Evolutionary conservation across 2,888 invertebrate genomes (phyloP), one percentile per base, ranked within the genome.

Genomic region (Thecophora atra): DNA sequence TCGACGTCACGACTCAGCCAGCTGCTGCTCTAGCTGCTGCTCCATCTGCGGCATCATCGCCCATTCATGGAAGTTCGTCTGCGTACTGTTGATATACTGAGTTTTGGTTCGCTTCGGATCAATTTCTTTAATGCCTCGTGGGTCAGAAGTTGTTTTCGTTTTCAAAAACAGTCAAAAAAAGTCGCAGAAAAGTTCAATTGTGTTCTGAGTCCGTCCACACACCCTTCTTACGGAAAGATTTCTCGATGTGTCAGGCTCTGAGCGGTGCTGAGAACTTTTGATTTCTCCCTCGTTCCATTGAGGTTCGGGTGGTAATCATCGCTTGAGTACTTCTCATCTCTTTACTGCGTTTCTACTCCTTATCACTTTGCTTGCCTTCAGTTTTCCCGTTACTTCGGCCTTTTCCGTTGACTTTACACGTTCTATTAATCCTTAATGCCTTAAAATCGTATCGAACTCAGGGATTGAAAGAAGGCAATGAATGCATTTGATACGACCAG

Each of bases 11-110:
- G 58, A 15, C 8, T 42, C 42, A 8, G 15, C 19, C 56, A 15
- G 0, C n/a, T 60, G 44, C 44, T n/a, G n/a, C n/a, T n/a, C n/a
- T n/a, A n/a, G n/a, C n/a, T n/a, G n/a, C n/a, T 26, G 58, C 26
- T n/a, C 42, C 28, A 44, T 58, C n/a, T 24, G 19, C 37, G 11
- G 58, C 42, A 19, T 67, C 24, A 11, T n/a, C n/a, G n/a, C n/a
- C n/a, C n/a, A n/a, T n/a, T n/a, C n/a, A n/a, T n/a, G n/a, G n/a
- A n/a, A n/a, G n/a, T 17, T 21, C 42, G 56, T 56, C 56, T 67
- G 67, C 54, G 28, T 24, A 24, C 54, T 67, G 52, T 63, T 70
- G 70, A 70, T 62, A 63, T 70, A 54, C 52, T 63, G 70, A 6
- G 28, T 62, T 19, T 54, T 24, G 24, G 24, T 67, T 67, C 67